Percentiles rank a stretch among this genome's conserved stretches.
Conservation (phyloP, 2,888 invertebrate genomes). For the Scelioninae gen. 1 region DNA sequence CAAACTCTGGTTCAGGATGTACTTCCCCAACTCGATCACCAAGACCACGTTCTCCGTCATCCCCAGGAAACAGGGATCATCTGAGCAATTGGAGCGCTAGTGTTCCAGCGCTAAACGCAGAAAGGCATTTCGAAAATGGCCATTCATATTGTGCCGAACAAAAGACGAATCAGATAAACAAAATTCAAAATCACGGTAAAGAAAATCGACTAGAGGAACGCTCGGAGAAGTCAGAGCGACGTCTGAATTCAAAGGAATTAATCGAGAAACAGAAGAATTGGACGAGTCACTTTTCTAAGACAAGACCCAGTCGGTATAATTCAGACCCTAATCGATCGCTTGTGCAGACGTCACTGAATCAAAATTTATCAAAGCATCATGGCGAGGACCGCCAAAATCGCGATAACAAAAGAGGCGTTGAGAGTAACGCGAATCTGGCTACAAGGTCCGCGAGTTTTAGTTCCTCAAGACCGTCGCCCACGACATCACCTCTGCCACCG, state of each 20-base stretch:
- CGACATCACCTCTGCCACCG: constrained; percentile 85
- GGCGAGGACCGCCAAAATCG: constrained; percentile 67
- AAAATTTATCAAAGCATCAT: constrained; percentile 76
- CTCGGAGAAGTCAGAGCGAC: constrained; percentile 90
- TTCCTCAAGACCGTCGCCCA: constrained; percentile 84
- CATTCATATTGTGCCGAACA: constrained; percentile 74
- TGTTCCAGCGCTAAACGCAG: constrained; percentile 85
- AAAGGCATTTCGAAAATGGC: constrained; percentile 82
- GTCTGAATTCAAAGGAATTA: constrained; percentile 92
- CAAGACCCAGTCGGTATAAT: constrained; percentile 87
- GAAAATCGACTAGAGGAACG: constrained; percentile 85
- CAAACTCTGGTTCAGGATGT: constrained; percentile 87
- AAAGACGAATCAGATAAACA: constrained; percentile 43
- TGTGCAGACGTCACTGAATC: constrained; percentile 82
- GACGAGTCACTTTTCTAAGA: constrained; percentile 95
- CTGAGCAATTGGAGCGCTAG: constrained; percentile 86
- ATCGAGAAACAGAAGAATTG: constrained; percentile 96
- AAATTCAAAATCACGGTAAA: constrained; percentile 75
- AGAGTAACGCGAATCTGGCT: constrained; percentile 76
- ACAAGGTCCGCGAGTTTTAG: constrained; percentile 87
- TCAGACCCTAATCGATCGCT: constrained; percentile 88
- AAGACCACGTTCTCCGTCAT: constrained; percentile 83
- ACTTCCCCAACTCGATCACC: constrained; percentile 86
- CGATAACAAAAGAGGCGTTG: constrained; percentile 63
- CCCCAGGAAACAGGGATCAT: constrained; percentile 84